A percentile compares a stretch with the other conserved stretches of the same genome.
phyloP scores from a whole-genome alignment of 2,797 vertebrate species.

The Anguilla obscura region DNA sequence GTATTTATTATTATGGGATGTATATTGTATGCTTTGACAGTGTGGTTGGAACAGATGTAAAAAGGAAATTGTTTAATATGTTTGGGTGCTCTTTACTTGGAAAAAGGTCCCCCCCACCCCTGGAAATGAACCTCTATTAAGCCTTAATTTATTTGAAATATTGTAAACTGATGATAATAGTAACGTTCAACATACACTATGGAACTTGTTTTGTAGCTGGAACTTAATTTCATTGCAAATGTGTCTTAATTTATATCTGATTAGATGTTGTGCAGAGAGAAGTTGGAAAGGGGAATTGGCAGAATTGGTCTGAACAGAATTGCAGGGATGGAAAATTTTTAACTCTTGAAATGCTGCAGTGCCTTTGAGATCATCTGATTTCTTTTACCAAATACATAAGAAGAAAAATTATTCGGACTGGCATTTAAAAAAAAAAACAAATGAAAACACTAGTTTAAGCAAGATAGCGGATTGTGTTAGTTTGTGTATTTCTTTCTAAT shows the following conservation, averaged over 20 bases:
- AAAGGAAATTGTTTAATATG: constrained; percentile 32
- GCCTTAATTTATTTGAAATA: constrained; percentile 73
- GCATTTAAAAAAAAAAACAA: constrained; percentile 58
- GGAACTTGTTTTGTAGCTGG: constrained; percentile 43
- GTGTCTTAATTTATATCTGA: constrained; percentile 71
- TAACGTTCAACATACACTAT: constrained; percentile 50
- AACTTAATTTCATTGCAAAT: constrained; percentile 54
- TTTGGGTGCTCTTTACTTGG: constrained; percentile 31
- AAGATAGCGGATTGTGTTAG: constrained; percentile 64
- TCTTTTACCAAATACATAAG: constrained; percentile 71
- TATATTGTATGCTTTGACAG: constrained; percentile 40
- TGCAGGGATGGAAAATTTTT: constrained; percentile 62
- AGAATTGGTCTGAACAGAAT: constrained; percentile 34
- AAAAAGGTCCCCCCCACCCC: constrained; percentile 34
- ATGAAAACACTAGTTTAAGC: constrained; percentile 62
- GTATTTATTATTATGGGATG: constrained; percentile 51
- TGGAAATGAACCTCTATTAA: constrained; percentile 46
- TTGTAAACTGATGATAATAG: constrained; percentile 54
- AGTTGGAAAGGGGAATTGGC: constrained; percentile 44
- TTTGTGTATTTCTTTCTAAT: constrained; percentile 74
- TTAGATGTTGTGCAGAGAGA: constrained; percentile 56
- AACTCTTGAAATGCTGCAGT: constrained; percentile 64
- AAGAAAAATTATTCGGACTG: constrained; percentile 65
- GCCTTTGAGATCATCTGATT: constrained; percentile 58
- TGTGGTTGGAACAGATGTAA: constrained; percentile 41